phyloP scores from a whole-genome alignment of 1,140 invertebrate genomes.

The Drosophila leontia region DNA sequence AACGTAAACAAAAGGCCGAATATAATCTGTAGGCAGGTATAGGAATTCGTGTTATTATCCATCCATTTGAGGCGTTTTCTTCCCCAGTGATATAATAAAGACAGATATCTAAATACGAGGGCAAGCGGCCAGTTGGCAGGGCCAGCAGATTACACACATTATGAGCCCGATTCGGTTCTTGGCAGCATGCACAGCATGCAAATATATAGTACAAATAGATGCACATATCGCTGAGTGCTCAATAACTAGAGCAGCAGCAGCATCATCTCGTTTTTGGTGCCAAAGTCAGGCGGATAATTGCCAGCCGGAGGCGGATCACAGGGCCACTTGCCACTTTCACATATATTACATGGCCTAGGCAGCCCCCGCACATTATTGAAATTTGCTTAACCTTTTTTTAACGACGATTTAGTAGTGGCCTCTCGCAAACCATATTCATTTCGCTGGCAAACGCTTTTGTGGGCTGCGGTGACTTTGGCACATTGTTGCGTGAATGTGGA shows the following conservation, averaged over 20 bases:
- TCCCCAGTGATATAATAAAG: slow-evolving; percentile 12
- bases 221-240: slow-evolving; percentile 3
- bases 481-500: slow-evolving; percentile 18
- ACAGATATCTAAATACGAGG: slow-evolving; percentile 26
- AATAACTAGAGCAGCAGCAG: slow-evolving; percentile 41
- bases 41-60: slow-evolving; percentile 19
- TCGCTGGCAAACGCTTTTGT: slow-evolving; percentile 41
- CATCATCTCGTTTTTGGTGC: slow-evolving; percentile 44
- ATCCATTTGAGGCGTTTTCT: neutral
- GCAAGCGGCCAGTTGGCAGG: slow-evolving; percentile 47
- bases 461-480: slow-evolving; percentile 21
- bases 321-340: slow-evolving; percentile 54
- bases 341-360: slow-evolving; percentile 14
- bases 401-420: slow-evolving; percentile 42
- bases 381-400: slow-evolving; percentile 66
- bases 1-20: slow-evolving; percentile 59
- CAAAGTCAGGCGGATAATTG: slow-evolving; percentile 73
- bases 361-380: slow-evolving; percentile 59
- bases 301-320: slow-evolving; percentile 56
- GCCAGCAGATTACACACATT: slow-evolving; percentile 16
- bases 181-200: slow-evolving; percentile 31
- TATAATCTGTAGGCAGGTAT: slow-evolving; percentile 48
- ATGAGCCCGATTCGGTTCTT: slow-evolving; percentile 28
- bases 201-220: slow-evolving; percentile 2
- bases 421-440: slow-evolving; percentile 45